These are phyloP conservation scores for Xerus rutilus DNA, from an alignment of 2,797 vertebrate species.

Conservation along the genomic window DNA sequence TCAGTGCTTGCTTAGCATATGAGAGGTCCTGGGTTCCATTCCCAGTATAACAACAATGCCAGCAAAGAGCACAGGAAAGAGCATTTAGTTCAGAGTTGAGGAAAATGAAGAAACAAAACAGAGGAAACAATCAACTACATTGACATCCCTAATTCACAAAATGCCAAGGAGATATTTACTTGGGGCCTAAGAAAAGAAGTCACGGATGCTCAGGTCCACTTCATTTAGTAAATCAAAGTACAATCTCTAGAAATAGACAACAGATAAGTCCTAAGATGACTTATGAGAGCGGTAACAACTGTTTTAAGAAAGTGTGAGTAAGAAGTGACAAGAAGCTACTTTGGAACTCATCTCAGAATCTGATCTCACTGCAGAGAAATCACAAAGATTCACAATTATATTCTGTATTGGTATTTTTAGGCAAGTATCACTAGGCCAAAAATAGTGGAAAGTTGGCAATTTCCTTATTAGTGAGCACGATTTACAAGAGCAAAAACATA, in stretches of 20 bases:
- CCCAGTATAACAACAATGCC: too few species aligned
- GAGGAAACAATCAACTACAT: neutral
- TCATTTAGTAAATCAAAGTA: conserved; percentile 51
- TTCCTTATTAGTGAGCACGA: neutral
- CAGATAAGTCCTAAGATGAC: neutral
- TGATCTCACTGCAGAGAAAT: neutral
- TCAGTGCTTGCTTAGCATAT: too few species aligned
- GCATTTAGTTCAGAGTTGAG: conserved; percentile 50
- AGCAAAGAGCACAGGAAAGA: neutral
- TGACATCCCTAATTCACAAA: conserved; percentile 55
- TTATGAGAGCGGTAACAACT: neutral
- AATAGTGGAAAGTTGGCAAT: neutral
- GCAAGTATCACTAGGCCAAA: neutral
- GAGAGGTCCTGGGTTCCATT: too few species aligned
- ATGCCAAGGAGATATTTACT: conserved; percentile 32
- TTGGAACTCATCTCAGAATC: conserved; percentile 21
- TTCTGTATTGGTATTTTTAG: neutral
- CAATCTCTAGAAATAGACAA: neutral
- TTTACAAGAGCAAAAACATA: conserved; percentile 10
- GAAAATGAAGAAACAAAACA: conserved; percentile 29
- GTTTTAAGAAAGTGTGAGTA: neutral
- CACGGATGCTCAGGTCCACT: neutral
- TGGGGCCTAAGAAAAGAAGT: conserved; percentile 39
- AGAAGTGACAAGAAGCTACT: conserved; percentile 4
- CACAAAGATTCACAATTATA: neutral